phyloP scores from a whole-genome alignment of 2,113 vertebrate species.

The Mesoclemmys tuberculata region DNA sequence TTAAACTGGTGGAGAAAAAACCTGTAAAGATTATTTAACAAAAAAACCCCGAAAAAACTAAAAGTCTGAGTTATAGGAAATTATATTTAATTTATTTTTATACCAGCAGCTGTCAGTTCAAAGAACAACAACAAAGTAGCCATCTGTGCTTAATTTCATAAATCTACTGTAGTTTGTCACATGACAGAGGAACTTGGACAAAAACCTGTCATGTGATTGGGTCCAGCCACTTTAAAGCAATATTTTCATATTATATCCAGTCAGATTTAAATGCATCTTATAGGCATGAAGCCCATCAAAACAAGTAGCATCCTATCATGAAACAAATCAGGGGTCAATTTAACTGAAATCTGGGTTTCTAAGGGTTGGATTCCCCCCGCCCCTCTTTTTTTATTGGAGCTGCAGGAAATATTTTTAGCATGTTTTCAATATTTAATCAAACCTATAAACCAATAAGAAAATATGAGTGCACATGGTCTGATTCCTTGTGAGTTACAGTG shows the following conservation, averaged over 20 bases:
- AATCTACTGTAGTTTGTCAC: conserved; percentile 82
- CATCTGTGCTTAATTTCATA: conserved; percentile 87
- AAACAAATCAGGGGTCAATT: conserved; percentile 34
- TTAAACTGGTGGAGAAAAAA: conserved; percentile 52
- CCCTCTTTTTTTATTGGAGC: background rate
- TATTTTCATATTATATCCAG: conserved; percentile 44
- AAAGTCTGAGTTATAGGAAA: conserved; percentile 85
- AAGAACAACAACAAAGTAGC: conserved; percentile 87
- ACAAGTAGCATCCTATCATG: conserved; percentile 7
- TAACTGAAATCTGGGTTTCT: background rate
- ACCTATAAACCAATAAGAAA: background rate
- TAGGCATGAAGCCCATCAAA: background rate
- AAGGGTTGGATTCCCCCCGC: background rate
- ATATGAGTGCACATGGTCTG: background rate
- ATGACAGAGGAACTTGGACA: conserved; percentile 78
- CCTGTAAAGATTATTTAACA: conserved; percentile 78
- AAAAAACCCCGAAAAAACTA: conserved; percentile 59
- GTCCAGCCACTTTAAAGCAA: conserved; percentile 65
- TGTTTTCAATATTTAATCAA: background rate
- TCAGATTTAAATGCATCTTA: conserved; percentile 48
- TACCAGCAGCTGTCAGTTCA: conserved; percentile 88
- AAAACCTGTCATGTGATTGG: conserved; percentile 77
- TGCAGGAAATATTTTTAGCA: background rate
- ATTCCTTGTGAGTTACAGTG: background rate
- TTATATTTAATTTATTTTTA: conserved; percentile 89